These are phyloP conservation scores for Rhinatrema bivittatum DNA, from an alignment of 2,797 vertebrate species.

Conservation along the genomic window DNA sequence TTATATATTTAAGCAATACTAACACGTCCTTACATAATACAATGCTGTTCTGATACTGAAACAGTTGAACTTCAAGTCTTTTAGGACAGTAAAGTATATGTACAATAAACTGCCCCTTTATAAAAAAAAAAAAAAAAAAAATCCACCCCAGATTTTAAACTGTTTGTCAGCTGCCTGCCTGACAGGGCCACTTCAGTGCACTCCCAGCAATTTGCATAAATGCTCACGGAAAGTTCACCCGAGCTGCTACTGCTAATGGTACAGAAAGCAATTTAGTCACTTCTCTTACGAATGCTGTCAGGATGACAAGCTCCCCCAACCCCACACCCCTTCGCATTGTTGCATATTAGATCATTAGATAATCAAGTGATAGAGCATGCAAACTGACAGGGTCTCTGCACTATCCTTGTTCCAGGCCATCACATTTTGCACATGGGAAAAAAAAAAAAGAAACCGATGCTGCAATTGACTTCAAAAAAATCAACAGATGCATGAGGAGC, in stretches of 20 bases:
- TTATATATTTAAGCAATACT: too few species aligned
- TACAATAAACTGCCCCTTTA: neutral
- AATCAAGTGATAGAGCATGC: constrained; percentile 67
- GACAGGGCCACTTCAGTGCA: constrained; percentile 63
- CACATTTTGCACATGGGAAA: constrained; percentile 33
- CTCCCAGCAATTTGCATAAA: constrained; percentile 68
- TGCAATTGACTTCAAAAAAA: constrained; percentile 36
- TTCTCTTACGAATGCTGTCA: constrained; percentile 65
- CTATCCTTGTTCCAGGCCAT: constrained; percentile 48
- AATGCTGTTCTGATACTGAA: too few species aligned
- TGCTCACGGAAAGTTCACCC: constrained; percentile 57
- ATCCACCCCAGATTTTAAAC: constrained; percentile 54
- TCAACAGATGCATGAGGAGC: too few species aligned
- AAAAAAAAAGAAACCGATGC: constrained; percentile 46
- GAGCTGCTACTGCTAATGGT: constrained; percentile 61
- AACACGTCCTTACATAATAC: too few species aligned
- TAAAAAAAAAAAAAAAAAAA: constrained; percentile 11
- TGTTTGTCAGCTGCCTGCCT: constrained; percentile 55
- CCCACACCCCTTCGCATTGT: constrained; percentile 65
- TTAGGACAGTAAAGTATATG: too few species aligned
- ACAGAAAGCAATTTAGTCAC: constrained; percentile 73
- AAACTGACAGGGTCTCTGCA: constrained; percentile 57
- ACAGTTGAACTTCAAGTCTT: too few species aligned
- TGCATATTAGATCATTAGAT: constrained; percentile 76
- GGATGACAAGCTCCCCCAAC: constrained; percentile 58